A percentile compares a stretch with the other conserved stretches of the same genome.
These are phyloP conservation scores for Calameuta filiformis DNA, from an alignment of 2,888 invertebrate species.

Conservation along the genomic window DNA sequence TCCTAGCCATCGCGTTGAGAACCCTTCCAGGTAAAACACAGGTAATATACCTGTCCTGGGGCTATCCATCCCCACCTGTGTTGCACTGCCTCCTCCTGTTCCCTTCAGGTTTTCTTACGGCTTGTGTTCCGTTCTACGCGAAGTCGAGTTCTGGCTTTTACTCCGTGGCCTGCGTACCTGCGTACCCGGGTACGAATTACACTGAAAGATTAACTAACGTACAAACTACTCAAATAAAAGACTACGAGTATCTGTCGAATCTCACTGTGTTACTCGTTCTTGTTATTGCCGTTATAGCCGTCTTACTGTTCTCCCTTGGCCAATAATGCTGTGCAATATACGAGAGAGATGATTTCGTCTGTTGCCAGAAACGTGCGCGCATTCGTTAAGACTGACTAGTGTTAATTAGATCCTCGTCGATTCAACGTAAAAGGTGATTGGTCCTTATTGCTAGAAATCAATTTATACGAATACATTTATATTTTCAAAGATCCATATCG, in stretches of 20 bases:
- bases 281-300: background rate
- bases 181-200: background rate
- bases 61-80: conserved; percentile 36
- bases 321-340: background rate
- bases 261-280: background rate
- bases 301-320: background rate
- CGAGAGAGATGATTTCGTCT: background rate
- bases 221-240: background rate
- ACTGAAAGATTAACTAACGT: background rate
- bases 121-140: conserved; percentile 11
- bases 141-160: background rate
- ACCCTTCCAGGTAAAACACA: conserved; percentile 47
- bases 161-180: background rate
- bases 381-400: background rate
- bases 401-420: background rate
- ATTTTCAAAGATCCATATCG: background rate
- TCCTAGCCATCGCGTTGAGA: conserved; percentile 30
- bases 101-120: conserved; percentile 19
- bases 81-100: conserved; percentile 9
- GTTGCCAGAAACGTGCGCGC: background rate
- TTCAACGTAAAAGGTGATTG: background rate
- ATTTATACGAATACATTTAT: background rate
- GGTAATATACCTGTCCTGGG: conserved; percentile 49
- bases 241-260: background rate
- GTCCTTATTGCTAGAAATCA: background rate